Percentiles rank a stretch among this genome's conserved stretches.
Conservation (phyloP, 2,888 invertebrate species). For the Phaedon cochleariae region DNA sequence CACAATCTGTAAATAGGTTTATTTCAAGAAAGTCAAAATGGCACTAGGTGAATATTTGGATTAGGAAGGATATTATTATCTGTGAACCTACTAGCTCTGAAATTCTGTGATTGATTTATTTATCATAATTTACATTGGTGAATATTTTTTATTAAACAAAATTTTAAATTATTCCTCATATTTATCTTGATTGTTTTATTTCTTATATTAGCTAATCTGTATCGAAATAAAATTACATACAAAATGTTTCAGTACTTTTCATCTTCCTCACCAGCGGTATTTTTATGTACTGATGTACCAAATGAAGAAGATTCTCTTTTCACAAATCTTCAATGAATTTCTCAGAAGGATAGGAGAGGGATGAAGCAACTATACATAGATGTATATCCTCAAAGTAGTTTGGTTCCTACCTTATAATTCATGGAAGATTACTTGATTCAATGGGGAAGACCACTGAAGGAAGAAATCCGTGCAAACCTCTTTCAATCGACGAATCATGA, state of each 20-base stretch:
- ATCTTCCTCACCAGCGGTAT: background rate
- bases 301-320: no score
- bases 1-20: background rate
- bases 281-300: no score
- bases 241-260: slow-evolving; percentile 7
- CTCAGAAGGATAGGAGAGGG: no score
- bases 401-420: no score
- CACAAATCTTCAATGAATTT: no score
- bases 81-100: slow-evolving; percentile 37
- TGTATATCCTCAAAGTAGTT: no score
- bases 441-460: no score
- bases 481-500: no score
- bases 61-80: slow-evolving; percentile 28
- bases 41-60: slow-evolving; percentile 39
- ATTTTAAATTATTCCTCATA: slow-evolving; percentile 52
- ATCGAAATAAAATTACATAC: slow-evolving; percentile 28
- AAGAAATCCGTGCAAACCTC: no score
- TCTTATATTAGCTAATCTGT: slow-evolving; percentile 34
- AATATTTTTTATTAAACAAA: slow-evolving; percentile 45
- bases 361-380: no score
- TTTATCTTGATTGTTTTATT: slow-evolving; percentile 49
- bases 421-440: no score
- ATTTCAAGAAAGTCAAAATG: background rate
- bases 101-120: slow-evolving; percentile 53
- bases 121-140: slow-evolving; percentile 42